phyloP scores from a whole-genome alignment of 2,113 vertebrate genomes.

The Eublepharis macularius region DNA sequence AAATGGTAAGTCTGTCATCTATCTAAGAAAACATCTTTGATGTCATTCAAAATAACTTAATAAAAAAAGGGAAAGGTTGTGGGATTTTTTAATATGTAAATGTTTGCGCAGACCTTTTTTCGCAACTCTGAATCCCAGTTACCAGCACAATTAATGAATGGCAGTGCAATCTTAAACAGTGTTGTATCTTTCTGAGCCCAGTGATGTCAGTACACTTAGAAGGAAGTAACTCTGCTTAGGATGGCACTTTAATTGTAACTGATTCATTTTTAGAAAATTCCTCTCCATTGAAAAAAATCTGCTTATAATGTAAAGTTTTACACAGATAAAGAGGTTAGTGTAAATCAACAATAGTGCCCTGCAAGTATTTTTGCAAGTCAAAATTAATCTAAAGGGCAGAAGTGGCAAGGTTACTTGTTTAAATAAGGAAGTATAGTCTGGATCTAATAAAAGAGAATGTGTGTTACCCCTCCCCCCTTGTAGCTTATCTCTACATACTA shows the following conservation, averaged over 20 bases:
- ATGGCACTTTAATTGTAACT: too few relatives aligned
- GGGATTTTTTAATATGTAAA: neutral
- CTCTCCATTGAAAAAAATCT: neutral
- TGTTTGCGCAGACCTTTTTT: neutral
- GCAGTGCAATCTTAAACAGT: too few relatives aligned
- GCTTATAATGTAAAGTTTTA: neutral
- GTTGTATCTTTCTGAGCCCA: too few relatives aligned
- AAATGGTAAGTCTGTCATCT: neutral
- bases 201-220: too few relatives aligned
- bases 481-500: neutral
- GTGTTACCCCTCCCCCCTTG: too few relatives aligned
- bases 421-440: neutral
- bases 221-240: too few relatives aligned
- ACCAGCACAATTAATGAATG: neutral
- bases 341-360: neutral
- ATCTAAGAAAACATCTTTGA: neutral
- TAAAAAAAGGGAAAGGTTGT: neutral
- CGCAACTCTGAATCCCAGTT: neutral
- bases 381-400: neutral
- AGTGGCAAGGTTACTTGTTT: neutral
- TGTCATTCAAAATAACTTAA: constrained; percentile 13
- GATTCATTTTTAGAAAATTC: too few relatives aligned
- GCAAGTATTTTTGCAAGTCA: neutral
- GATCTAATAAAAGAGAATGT: neutral
- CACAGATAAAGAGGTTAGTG: neutral